A percentile compares a stretch with the other conserved stretches of the same genome.
phyloP scores from a whole-genome alignment of 2,113 vertebrate genomes.

The Eublepharis macularius region DNA sequence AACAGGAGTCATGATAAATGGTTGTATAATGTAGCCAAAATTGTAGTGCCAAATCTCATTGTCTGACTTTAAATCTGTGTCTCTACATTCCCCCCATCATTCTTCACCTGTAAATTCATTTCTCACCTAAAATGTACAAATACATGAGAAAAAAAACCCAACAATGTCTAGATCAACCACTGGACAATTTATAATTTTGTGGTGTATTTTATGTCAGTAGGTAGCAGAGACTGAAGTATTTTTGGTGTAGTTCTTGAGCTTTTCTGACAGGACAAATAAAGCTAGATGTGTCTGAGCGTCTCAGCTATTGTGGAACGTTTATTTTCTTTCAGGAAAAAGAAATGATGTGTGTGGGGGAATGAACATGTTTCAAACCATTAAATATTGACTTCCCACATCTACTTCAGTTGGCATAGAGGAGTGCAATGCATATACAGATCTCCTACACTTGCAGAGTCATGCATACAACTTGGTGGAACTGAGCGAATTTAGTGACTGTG shows the following conservation, averaged over 20 bases:
- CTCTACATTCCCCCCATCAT: conserved; percentile 43
- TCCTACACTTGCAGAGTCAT: not conserved
- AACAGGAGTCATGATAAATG: conserved; percentile 67
- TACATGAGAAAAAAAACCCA: conserved; percentile 31
- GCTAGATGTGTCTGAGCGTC: conserved; percentile 80
- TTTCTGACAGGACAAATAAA: conserved; percentile 87
- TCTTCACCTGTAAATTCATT: conserved; percentile 80
- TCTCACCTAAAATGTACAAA: conserved; percentile 73
- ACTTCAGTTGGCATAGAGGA: rapidly evolving
- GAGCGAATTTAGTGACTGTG: not conserved
- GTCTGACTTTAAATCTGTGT: conserved; percentile 46
- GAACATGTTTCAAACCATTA: not conserved
- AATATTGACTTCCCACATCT: not conserved
- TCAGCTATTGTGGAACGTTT: conserved; percentile 18
- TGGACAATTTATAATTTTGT: conserved; percentile 83
- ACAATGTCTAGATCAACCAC: conserved; percentile 68
- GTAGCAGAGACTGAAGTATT: conserved; percentile 86
- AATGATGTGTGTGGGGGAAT: not conserved
- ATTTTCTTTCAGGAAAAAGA: not conserved
- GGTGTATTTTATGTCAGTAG: conserved; percentile 87
- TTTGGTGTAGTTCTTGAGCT: conserved; percentile 85
- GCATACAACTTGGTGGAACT: not conserved
- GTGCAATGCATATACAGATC: conserved; percentile 3
- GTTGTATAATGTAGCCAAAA: conserved; percentile 71
- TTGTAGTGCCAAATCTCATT: conserved; percentile 70